phyloP scores from a whole-genome alignment of 2,888 invertebrate genomes.

The Aphidoletes aphidimyza region DNA sequence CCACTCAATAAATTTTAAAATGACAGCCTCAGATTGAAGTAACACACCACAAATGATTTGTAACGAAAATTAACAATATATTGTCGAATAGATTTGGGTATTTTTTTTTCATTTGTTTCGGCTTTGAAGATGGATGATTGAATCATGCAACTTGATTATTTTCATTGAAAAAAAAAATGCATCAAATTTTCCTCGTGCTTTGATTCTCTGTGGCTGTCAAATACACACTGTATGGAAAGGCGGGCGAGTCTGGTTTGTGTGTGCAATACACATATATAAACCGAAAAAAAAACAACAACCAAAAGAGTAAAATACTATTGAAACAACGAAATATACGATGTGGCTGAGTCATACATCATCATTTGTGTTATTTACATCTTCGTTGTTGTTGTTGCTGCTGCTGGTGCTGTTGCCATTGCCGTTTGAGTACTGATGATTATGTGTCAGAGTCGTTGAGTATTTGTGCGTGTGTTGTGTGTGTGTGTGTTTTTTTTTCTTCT shows the following conservation, averaged over 20 bases:
- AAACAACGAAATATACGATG: constrained; percentile 44
- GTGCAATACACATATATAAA: not conserved
- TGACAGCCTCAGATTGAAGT: too few species aligned
- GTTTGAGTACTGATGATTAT: not conserved
- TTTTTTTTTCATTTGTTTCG: too few species aligned
- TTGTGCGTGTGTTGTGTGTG: not conserved
- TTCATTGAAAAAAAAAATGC: too few species aligned
- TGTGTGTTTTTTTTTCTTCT: not conserved
- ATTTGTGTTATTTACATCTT: constrained; percentile 28
- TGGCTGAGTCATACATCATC: constrained; percentile 54
- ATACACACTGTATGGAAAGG: too few species aligned
- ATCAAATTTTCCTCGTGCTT: too few species aligned
- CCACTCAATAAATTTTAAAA: too few species aligned
- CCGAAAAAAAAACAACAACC: not conserved
- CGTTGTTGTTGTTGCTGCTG: not conserved
- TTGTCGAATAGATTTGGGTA: too few species aligned
- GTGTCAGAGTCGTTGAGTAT: not conserved
- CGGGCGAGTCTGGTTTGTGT: not conserved
- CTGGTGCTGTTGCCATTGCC: not conserved
- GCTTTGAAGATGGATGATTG: too few species aligned
- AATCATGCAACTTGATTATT: too few species aligned
- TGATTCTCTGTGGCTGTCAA: too few species aligned
- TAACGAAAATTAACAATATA: too few species aligned
- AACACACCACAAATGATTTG: too few species aligned
- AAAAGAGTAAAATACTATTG: constrained; percentile 22